Evolutionary conservation across 2,888 invertebrate species (phyloP).

Genomic region (Odontothrips loti): DNA sequence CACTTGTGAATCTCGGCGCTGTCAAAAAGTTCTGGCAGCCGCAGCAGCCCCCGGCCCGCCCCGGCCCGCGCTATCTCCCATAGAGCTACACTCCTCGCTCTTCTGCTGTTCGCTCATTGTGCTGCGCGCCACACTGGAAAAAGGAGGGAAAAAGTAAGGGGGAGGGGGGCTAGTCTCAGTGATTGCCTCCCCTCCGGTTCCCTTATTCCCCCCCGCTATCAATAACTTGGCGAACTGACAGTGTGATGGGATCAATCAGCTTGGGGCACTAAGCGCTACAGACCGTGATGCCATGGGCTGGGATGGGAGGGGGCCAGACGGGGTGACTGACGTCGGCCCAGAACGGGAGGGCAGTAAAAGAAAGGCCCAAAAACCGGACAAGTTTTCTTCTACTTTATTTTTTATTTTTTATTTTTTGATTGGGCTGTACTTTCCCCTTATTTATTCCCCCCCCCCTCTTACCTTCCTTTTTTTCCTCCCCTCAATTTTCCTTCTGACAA

Average conservation of each 20-base stretch:
- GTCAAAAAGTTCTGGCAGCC: too few species aligned
- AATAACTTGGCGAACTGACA: conserved; percentile 26
- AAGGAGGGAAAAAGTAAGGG: background rate
- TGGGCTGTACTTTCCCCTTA: background rate
- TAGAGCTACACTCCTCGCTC: background rate
- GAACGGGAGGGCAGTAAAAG: background rate
- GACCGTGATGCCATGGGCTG: background rate
- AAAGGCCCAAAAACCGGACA: background rate
- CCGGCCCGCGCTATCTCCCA: too few species aligned
- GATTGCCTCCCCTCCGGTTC: background rate
- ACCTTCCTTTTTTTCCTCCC: background rate
- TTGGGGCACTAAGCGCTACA: background rate
- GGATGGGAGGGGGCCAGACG: background rate
- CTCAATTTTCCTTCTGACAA: too few species aligned
- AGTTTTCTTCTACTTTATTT: background rate
- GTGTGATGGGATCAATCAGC: conserved; percentile 24
- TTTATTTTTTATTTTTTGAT: background rate
- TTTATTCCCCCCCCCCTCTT: background rate
- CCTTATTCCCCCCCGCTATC: background rate
- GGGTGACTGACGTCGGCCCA: background rate
- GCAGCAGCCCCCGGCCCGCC: too few species aligned
- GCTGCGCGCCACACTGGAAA: too few species aligned
- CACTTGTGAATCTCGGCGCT: too few species aligned
- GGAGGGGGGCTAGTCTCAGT: background rate
- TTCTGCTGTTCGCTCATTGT: background rate